Conservation (phyloP, 2,888 invertebrate genomes). For the Stenchaetothrips biformis region DNA sequence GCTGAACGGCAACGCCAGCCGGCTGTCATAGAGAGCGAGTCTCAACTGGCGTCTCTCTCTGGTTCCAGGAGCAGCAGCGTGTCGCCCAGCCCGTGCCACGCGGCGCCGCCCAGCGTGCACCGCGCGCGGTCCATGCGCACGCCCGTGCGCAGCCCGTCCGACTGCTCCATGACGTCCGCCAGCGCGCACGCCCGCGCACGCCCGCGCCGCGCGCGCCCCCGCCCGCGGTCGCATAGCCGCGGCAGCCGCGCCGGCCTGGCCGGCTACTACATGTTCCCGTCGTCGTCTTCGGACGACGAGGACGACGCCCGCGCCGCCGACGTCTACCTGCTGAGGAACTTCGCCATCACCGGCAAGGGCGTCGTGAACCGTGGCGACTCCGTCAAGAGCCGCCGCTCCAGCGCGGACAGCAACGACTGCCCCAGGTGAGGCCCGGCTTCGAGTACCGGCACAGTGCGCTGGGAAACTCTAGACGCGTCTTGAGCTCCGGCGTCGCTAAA, state of each 20-base stretch:
- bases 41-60: background rate
- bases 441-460: background rate
- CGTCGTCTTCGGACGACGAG: background rate
- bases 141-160: slow-evolving; percentile 8
- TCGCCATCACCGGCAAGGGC: slow-evolving; percentile 86
- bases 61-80: slow-evolving; percentile 11
- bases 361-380: slow-evolving; percentile 89
- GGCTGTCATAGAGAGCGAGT: background rate
- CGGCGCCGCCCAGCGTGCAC: background rate
- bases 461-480: too few relatives aligned
- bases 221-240: slow-evolving; percentile 3
- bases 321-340: slow-evolving; percentile 83
- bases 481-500: too few relatives aligned
- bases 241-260: background rate
- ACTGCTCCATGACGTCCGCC: background rate
- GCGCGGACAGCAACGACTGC: slow-evolving; percentile 68
- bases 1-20: background rate
- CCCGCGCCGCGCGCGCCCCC: background rate
- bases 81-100: slow-evolving; percentile 3
- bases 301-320: slow-evolving; percentile 52
- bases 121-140: slow-evolving; percentile 8
- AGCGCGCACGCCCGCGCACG: background rate
- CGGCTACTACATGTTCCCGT: background rate
- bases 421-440: slow-evolving; percentile 52
- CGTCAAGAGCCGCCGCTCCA: slow-evolving; percentile 74